phyloP scores from a whole-genome alignment of 2,797 vertebrate genomes.

The Bradypodion pumilum region DNA sequence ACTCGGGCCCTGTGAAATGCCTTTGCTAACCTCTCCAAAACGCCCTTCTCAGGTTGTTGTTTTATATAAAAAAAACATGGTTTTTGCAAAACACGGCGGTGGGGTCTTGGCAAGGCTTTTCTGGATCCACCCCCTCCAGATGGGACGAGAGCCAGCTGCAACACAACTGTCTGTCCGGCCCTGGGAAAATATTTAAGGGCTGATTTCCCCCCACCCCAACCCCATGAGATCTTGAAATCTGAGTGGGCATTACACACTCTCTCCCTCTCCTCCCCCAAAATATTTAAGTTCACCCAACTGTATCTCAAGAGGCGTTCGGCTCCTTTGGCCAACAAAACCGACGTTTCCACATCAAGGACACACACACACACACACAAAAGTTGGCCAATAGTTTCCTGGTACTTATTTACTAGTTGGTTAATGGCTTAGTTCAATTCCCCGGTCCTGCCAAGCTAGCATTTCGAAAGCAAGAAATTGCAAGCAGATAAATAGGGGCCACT shows the following conservation, averaged over 20 bases:
- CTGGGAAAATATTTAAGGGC: constrained; percentile 84
- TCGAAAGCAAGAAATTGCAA: too few species aligned
- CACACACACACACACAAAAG: too few species aligned
- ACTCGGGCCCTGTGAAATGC: constrained; percentile 47
- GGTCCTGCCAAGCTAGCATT: too few species aligned
- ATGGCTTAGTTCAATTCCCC: too few species aligned
- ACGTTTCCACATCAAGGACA: background rate
- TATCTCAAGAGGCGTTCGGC: background rate
- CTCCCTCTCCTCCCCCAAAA: background rate
- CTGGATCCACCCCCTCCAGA: constrained; percentile 54
- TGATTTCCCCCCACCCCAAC: constrained; percentile 61
- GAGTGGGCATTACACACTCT: constrained; percentile 50
- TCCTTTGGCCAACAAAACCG: background rate
- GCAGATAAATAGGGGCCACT: too few species aligned
- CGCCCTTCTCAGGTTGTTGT: background rate
- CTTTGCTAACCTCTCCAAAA: constrained; percentile 51
- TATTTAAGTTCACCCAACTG: background rate
- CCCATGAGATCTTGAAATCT: constrained; percentile 71
- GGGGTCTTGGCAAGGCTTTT: constrained; percentile 79
- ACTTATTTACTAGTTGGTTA: too few species aligned
- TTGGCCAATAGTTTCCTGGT: too few species aligned
- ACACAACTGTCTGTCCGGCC: constrained; percentile 68
- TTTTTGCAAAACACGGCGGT: constrained; percentile 73
- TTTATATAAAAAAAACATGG: too few species aligned
- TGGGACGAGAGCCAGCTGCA: constrained; percentile 83